Percentiles rank a stretch among this genome's conserved stretches.
Evolutionary conservation across 2,797 vertebrate genomes (phyloP).

Genomic region (Meda fulgida): DNA sequence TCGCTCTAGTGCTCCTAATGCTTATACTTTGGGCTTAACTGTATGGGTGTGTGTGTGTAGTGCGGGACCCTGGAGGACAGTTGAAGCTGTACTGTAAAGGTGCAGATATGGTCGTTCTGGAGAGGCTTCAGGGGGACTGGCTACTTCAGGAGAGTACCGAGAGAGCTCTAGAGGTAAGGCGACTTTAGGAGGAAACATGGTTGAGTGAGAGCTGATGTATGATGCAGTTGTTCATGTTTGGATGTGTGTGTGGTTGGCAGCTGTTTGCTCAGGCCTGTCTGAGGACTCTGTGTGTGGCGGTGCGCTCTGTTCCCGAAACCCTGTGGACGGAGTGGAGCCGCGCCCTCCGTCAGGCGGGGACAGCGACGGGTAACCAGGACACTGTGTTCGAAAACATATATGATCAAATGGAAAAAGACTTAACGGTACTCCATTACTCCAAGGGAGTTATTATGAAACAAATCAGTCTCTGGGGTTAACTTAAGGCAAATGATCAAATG

Average conservation of each 20-base stretch:
- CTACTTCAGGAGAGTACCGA: slow-evolving; percentile 72
- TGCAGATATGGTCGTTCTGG: slow-evolving; percentile 88
- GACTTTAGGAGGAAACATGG: background rate
- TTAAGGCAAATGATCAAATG: slow-evolving; percentile 5
- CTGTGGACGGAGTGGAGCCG: slow-evolving; percentile 81
- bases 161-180: slow-evolving; percentile 84
- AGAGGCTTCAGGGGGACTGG: slow-evolving; percentile 75
- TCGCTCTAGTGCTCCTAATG: background rate
- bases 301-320: slow-evolving; percentile 80
- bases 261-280: slow-evolving; percentile 86
- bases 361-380: slow-evolving; percentile 72
- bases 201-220: background rate
- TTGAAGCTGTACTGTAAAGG: slow-evolving; percentile 94
- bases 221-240: slow-evolving; percentile 6
- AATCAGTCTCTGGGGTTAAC: background rate
- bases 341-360: slow-evolving; percentile 70
- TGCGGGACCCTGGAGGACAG: slow-evolving; percentile 85
- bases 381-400: slow-evolving; percentile 80
- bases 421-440: slow-evolving; percentile 81
- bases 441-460: slow-evolving; percentile 26
- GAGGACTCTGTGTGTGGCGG: slow-evolving; percentile 90
- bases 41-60: slow-evolving; percentile 69
- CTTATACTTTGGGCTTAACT: background rate
- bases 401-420: slow-evolving; percentile 85
- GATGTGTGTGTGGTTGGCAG: slow-evolving; percentile 55